Evolutionary conservation across 2,888 invertebrate species (phyloP).

Genomic region (Dryobotodes eremita): DNA sequence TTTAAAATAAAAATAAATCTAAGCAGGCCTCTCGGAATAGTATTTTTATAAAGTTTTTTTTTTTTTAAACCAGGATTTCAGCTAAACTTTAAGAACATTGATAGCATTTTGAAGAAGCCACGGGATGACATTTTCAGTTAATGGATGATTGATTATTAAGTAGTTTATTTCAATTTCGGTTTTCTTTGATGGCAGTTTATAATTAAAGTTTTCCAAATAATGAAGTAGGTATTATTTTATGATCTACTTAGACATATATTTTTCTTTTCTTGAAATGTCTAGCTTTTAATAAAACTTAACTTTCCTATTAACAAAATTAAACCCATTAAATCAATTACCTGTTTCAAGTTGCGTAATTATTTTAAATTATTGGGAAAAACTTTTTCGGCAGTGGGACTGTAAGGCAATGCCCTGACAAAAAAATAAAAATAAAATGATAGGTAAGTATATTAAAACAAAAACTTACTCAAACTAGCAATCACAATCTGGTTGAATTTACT

Average conservation of each 20-base stretch:
- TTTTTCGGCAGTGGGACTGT: not conserved
- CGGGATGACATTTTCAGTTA: not conserved
- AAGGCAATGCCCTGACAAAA: not conserved
- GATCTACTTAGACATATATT: not conserved
- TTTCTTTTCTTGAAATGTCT: not conserved
- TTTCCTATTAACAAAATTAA: not conserved
- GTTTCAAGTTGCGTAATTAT: not conserved
- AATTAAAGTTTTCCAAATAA: not conserved
- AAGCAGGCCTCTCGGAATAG: not conserved
- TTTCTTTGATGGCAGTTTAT: not conserved
- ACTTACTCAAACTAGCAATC: slow-evolving; percentile 84
- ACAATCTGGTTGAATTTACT: slow-evolving; percentile 86
- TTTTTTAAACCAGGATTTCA: not conserved
- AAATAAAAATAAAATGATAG: slow-evolving; percentile 6
- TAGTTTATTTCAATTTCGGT: not conserved
- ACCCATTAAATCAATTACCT: not conserved
- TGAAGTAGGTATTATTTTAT: not conserved
- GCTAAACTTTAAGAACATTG: not conserved
- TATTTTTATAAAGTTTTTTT: not conserved
- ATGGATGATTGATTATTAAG: not conserved
- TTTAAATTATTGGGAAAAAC: not conserved
- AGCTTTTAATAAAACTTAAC: not conserved
- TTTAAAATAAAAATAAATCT: not conserved
- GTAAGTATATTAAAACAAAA: slow-evolving; percentile 33
- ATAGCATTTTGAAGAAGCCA: not conserved